These are phyloP conservation scores for Oscheius sp. DNA, from an alignment of 2,888 invertebrate genomes.

Conservation along the genomic window DNA sequence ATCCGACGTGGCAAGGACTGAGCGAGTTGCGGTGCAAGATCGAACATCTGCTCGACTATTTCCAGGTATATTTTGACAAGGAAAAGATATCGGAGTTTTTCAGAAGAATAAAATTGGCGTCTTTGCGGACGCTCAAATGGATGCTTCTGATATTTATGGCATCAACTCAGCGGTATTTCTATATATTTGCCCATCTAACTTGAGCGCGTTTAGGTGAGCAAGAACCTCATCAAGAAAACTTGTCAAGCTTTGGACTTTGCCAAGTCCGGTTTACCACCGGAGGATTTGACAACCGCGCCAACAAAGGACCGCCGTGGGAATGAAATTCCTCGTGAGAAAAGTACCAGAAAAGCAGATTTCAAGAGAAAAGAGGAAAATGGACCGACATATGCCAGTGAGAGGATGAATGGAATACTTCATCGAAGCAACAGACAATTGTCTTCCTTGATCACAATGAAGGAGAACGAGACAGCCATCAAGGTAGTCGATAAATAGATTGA, in stretches of 20 bases:
- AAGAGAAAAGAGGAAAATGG: background rate
- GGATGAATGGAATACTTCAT: background rate
- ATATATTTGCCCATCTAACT: background rate
- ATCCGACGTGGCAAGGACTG: background rate
- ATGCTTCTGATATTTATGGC: constrained; percentile 71
- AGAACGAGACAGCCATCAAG: background rate
- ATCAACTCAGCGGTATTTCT: constrained; percentile 51
- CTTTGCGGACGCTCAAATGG: constrained; percentile 72
- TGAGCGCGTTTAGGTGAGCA: background rate
- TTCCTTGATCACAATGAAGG: background rate
- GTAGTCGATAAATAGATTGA: background rate
- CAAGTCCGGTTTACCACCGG: background rate
- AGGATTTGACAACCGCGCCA: background rate
- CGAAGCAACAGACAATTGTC: constrained; percentile 13
- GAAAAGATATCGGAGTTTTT: no score
- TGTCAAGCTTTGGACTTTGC: background rate
- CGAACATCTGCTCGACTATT: constrained; percentile 72
- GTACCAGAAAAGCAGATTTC: constrained; percentile 3
- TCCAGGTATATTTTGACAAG: no score
- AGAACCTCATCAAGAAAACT: background rate
- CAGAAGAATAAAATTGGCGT: constrained; percentile 72
- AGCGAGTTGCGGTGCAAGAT: constrained; percentile 57
- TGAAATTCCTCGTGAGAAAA: background rate
- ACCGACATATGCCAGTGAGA: background rate
- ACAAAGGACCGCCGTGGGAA: background rate